Base-by-base conservation (phyloP, 2,888 invertebrate genomes). In the Harpalus rubripes region DNA sequence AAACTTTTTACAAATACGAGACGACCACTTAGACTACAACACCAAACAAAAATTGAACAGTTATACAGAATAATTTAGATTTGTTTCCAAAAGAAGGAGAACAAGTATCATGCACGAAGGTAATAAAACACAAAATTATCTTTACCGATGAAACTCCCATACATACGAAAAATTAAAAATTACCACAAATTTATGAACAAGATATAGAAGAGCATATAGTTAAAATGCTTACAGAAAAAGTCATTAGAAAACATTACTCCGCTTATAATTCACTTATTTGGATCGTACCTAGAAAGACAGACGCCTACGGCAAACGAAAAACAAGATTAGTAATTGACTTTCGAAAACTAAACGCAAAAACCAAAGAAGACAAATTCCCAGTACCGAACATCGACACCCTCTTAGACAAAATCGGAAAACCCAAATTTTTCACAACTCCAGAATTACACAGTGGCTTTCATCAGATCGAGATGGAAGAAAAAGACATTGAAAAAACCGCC, bases 161-260 rank as follows among this genome's bases (percentile, higher is more conserved):
- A 15, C 18, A 63, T 7, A 86, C 88, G 8, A 87, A 85, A 79
- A 85, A 87, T 0, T 87, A 88, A 56, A 86, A 89, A 72, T 85
- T 86, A 32, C 87, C 88, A 3, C 88, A 87, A 0, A 22, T 85
- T 16, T 84, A 88, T 72, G 85, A 86, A 6, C 58, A 87, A 0
- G 89, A 88, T 86, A 88, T 89, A 18, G 86, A 88, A 32, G 87
- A 65, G 15, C 89, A 89, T 84, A 87, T 88, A 18, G 79, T 87
- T 7, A 87, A 88, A 82, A 12, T 89, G 59, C 65, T 89, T 81
- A 41, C 87, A 3, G 85, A 89, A 65, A 22, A 22, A 22, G 22
- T 22, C 1, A 22, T 22, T 22, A 22, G 22, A 22, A 22, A 22
- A 22, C 3, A 2, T 2, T 22, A 22, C 3, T 22, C 22, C 22